Evolutionary conservation across 1,140 invertebrate genomes (phyloP).

Genomic region (Telenomus remus): DNA sequence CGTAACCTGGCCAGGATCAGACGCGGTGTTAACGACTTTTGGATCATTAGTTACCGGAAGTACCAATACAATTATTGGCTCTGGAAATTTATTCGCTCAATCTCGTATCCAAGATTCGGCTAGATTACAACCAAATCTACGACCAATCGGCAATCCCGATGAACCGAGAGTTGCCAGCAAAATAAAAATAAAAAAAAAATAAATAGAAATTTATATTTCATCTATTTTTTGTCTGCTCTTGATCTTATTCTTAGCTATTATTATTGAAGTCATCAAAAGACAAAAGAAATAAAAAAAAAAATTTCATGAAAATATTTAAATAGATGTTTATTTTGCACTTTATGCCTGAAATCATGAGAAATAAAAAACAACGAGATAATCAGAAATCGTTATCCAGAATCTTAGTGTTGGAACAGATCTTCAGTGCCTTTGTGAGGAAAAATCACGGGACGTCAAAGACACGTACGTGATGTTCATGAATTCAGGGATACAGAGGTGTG

Average conservation of each 20-base stretch:
- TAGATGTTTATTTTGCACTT: too few relatives aligned
- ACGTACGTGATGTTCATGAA: constrained; percentile 60
- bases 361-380: constrained; percentile 14
- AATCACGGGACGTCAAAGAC: constrained; percentile 60
- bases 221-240: background rate
- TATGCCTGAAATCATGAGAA: background rate
- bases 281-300: too few relatives aligned
- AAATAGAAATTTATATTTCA: constrained; percentile 1
- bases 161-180: constrained; percentile 33
- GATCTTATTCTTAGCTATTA: too few relatives aligned
- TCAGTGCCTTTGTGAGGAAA: constrained; percentile 46
- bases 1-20: constrained; percentile 65
- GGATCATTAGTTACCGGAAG: constrained; percentile 76
- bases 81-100: constrained; percentile 74
- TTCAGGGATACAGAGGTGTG: constrained; percentile 39
- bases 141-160: constrained; percentile 34
- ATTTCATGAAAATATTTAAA: too few relatives aligned
- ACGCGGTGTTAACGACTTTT: constrained; percentile 73
- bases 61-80: constrained; percentile 75
- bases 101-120: constrained; percentile 61
- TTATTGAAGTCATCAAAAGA: too few relatives aligned
- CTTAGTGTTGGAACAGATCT: constrained; percentile 44
- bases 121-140: constrained; percentile 54
- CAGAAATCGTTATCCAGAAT: constrained; percentile 37
- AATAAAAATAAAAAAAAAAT: constrained; percentile 41